These are phyloP conservation scores for Plestiodon gilberti DNA, from an alignment of 2,113 vertebrate genomes.

Conservation along the genomic window DNA sequence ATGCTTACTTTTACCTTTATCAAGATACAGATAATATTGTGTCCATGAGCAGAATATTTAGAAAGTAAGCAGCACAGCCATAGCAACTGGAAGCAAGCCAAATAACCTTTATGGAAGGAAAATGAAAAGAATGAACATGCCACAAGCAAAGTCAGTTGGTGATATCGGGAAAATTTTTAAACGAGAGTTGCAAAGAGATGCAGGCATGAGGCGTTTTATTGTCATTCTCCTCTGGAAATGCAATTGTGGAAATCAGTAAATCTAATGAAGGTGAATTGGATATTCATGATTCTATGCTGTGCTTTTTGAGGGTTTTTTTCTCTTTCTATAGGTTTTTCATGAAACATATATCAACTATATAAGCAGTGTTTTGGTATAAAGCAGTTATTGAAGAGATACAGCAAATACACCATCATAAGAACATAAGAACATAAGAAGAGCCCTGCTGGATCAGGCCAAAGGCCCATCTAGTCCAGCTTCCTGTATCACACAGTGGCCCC, in stretches of 20 bases:
- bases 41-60: slow-evolving; percentile 42
- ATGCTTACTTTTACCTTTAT: slow-evolving; percentile 23
- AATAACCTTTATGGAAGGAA: slow-evolving; percentile 37
- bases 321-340: neutral
- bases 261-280: neutral
- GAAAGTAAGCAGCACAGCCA: slow-evolving; percentile 37
- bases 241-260: slow-evolving; percentile 44
- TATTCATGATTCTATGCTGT: neutral
- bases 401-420: neutral
- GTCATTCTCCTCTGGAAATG: slow-evolving; percentile 7
- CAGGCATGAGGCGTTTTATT: slow-evolving; percentile 50
- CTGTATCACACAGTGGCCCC: too few species aligned
- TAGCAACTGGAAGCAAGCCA: slow-evolving; percentile 42
- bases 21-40: slow-evolving; percentile 35
- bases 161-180: slow-evolving; percentile 56
- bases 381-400: neutral
- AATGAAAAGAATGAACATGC: slow-evolving; percentile 28
- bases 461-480: too few species aligned
- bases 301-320: slow-evolving; percentile 29
- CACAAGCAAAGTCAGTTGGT: slow-evolving; percentile 31
- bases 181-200: slow-evolving; percentile 61
- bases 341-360: neutral
- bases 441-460: too few species aligned
- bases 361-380: neutral
- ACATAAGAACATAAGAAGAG: too few species aligned